Base-by-base conservation (phyloP, 1,140 invertebrate species). In the Himalopsyche phryganea region DNA sequence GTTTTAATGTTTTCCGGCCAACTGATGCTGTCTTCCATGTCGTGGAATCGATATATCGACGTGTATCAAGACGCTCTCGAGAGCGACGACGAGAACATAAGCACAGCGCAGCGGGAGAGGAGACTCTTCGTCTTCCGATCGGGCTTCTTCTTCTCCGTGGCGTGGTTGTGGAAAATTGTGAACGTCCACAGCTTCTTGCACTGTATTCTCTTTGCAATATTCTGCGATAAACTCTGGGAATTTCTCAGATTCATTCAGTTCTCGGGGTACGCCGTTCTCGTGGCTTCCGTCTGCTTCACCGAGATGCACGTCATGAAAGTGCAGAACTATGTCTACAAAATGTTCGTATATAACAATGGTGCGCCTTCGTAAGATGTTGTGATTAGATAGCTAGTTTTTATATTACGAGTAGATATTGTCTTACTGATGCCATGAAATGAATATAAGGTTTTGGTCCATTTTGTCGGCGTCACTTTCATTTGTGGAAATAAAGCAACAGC, bases 121-220 rank as follows among this genome's bases (percentile, higher is more conserved):
- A 85, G 85, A 63, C 80, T 78, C 60, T 75, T 68, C 46, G 73
- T 78, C 13, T 84, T 85, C 57, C 80, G 73, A 61, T 86, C 86
- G 1, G 78, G 80, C 0, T 81, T 83, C 19, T 91, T 91, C 64
- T 90, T 89, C 74, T 72, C 82, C 5, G 78, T 91, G 0, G 81
- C 87, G 0, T 86, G 83, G 68, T 67, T 88, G 38, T 94, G 91
- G 91, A 81, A 89, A 55, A 71, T 91, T 0, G 79, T 88, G 1
- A 91, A 92, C 68, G 86, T 89, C 0, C 90, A 92, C 67, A 87
- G 87, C 20, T 76, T 90, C 52, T 71, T 90, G 13, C 89, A 93
- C 71, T 81, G 86, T 53, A 68, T 92, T 10, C 79, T 91, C 5
- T 69, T 92, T 19, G 83, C 87, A 18, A 85, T 93, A 56, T 91